Evolutionary conservation across 2,888 invertebrate genomes (phyloP).

Genomic region (Drosophila sordidula): DNA sequence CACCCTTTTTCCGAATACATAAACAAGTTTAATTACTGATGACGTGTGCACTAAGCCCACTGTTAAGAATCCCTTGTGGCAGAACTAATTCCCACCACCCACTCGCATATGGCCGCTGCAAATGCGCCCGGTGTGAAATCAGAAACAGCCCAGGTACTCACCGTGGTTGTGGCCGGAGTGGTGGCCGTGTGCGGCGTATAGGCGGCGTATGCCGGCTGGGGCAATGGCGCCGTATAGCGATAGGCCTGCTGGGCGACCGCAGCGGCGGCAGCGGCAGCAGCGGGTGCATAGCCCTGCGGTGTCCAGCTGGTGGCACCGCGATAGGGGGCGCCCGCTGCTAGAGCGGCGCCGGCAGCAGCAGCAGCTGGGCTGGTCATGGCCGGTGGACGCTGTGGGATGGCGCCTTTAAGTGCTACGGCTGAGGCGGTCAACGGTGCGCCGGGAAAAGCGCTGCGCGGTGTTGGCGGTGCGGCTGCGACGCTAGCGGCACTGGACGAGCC

Average conservation of each 20-base stretch:
- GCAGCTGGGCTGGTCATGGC: conserved; percentile 86
- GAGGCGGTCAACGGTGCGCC: conserved; percentile 85
- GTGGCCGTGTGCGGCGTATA: conserved; percentile 85
- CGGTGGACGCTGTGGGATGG: conserved; percentile 83
- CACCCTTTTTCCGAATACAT: background rate
- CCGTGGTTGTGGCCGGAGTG: conserved; percentile 85
- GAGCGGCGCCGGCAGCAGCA: conserved; percentile 85
- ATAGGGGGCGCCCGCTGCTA: conserved; percentile 85
- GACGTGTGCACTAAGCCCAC: background rate
- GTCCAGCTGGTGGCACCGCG: conserved; percentile 85
- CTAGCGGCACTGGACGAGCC: conserved; percentile 78
- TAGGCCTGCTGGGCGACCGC: conserved; percentile 84
- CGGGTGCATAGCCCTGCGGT: conserved; percentile 85
- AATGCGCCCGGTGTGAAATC: background rate
- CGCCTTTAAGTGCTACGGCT: conserved; percentile 84
- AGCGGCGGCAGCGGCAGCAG: conserved; percentile 84
- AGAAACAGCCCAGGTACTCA: conserved; percentile 65
- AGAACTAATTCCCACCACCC: background rate
- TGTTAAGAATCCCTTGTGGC: background rate
- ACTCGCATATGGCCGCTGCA: background rate
- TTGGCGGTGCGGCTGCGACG: conserved; percentile 82
- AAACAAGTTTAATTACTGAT: background rate
- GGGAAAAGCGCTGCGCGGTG: conserved; percentile 84
- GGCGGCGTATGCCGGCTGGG: conserved; percentile 85
- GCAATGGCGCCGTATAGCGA: conserved; percentile 85